These are phyloP conservation scores for Ornithorhynchus anatinus DNA, from an alignment of 2,113 vertebrate species.

Conservation along the genomic window DNA sequence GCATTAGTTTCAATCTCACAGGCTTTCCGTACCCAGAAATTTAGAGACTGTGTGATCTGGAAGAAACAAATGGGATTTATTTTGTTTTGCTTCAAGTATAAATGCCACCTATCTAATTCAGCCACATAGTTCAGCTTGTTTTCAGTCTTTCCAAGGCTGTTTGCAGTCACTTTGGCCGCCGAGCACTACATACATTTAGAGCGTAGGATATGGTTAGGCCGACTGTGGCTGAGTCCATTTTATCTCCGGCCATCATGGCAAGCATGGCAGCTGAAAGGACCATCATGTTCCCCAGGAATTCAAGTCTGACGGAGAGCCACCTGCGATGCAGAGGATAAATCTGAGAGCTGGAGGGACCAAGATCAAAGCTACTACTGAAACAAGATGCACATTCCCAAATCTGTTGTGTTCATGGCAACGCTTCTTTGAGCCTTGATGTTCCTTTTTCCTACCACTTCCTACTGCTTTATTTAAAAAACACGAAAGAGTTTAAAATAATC, in stretches of 20 bases:
- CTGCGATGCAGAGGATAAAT: conserved; percentile 41
- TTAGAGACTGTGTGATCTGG: conserved; percentile 68
- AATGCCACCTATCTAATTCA: background rate
- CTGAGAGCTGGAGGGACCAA: background rate
- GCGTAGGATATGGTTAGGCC: conserved; percentile 68
- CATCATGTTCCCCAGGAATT: conserved; percentile 65
- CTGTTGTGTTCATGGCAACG: too few relatives aligned
- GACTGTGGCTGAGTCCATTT: conserved; percentile 57
- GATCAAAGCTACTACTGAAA: background rate
- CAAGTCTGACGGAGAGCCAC: conserved; percentile 65
- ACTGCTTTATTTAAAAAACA: too few relatives aligned
- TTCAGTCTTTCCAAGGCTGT: too few relatives aligned
- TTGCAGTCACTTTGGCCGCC: too few relatives aligned
- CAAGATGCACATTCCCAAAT: too few relatives aligned
- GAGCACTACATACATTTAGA: conserved; percentile 66
- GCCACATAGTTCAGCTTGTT: too few relatives aligned
- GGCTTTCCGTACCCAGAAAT: conserved; percentile 59
- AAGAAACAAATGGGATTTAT: background rate
- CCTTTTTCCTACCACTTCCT: too few relatives aligned
- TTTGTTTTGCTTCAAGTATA: background rate
- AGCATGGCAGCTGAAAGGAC: conserved; percentile 65
- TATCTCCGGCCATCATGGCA: conserved; percentile 44
- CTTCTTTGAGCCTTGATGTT: too few relatives aligned
- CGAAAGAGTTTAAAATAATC: too few relatives aligned
- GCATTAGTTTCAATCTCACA: conserved; percentile 69